Base-by-base conservation (phyloP, 2,113 vertebrate genomes). In the Nothoprocta pentlandii region DNA sequence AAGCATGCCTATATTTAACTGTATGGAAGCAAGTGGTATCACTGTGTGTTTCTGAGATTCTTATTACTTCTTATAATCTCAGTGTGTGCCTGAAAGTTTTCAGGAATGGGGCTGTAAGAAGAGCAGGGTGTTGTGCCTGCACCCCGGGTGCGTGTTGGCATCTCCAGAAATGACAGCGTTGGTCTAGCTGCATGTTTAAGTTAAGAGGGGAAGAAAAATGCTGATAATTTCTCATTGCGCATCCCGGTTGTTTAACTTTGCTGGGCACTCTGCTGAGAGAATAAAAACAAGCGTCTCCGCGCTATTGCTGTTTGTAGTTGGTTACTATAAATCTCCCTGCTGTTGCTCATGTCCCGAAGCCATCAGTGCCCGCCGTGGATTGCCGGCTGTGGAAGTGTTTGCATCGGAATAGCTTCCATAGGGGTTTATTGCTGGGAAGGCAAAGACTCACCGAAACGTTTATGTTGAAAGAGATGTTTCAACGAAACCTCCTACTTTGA, bases 1-100 rank as follows among this genome's bases (percentile, higher is more conserved):
- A 66, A 93, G 83, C 30, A 1, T 16, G 23, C 1, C 14, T 80
- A 79, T 77, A 16, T 90, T 96, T 95, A 59, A 71, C 41, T 70
- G 94, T 85, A 25, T 36, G 80, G 85, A 92, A 94, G 90, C 76
- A 12, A 86, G 82, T 20, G 85, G 80, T 90, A 83, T 78, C 81
- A 61, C 54, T 77, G 92, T 92, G 81, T 94, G 11, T 95, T 90
- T 51, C 74, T 77, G 91, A 68, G 94, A 89, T 84, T 92, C 81
- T 78, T 80, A 82, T 85, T 87, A 41, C 2, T 1, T 68, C 84
- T 77, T 86, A 44, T 59, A 94, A 85, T 84, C 46, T 54, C 25
- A 94, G 92, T 1, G 39, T 32, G 4, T 3, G 12, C 77, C 49
- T 66, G 67, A 25, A 82, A 58, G 80, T 49, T 92, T 91, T 93